Evolutionary conservation across 2,888 invertebrate genomes (phyloP).

Genomic region (Parelbella ahira): DNA sequence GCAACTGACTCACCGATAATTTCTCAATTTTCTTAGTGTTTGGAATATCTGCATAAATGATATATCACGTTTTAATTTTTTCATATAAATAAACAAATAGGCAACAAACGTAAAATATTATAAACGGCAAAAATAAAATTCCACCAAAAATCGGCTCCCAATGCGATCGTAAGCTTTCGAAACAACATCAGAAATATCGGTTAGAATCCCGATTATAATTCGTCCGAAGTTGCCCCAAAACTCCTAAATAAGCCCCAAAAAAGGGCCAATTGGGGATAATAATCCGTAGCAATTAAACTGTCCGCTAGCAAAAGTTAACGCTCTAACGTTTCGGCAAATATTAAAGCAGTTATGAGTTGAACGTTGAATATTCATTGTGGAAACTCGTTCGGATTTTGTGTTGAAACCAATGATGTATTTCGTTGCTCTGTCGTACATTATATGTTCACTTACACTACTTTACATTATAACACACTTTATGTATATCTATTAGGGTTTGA

Average conservation of each 20-base stretch:
- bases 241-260: slow-evolving; percentile 19
- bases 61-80: no score
- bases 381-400: slow-evolving; percentile 14
- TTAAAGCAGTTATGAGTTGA: slow-evolving; percentile 23
- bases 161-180: background rate
- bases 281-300: slow-evolving; percentile 27
- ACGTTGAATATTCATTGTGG: slow-evolving; percentile 20
- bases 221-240: slow-evolving; percentile 13
- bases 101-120: no score
- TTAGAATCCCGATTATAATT: slow-evolving; percentile 4
- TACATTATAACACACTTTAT: no score
- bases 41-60: no score
- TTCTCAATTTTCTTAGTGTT: no score
- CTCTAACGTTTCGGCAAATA: slow-evolving; percentile 23
- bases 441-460: no score
- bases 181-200: slow-evolving; percentile 8
- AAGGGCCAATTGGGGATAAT: slow-evolving; percentile 27
- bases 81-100: no score
- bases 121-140: no score
- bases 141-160: slow-evolving; percentile 3
- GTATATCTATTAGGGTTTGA: no score
- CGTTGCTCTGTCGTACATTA: no score
- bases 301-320: slow-evolving; percentile 24
- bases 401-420: no score
- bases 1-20: no score